Evolutionary conservation across 2,888 invertebrate species (phyloP).

Genomic region (Erpobdella octoculata): DNA sequence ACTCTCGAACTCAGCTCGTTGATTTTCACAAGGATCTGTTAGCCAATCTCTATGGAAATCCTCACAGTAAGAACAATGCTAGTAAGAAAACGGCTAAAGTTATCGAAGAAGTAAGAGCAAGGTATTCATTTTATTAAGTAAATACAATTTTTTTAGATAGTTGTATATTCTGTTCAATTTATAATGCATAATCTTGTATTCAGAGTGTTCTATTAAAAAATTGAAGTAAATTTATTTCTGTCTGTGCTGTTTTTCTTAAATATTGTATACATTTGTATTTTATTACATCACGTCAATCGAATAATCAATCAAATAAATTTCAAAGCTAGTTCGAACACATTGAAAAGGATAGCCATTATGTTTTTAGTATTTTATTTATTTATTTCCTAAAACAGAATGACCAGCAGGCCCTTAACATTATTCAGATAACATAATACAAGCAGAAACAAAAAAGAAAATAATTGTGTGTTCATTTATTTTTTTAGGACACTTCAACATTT

Average conservation of each 20-base stretch:
- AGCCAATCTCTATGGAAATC: conserved; percentile 75
- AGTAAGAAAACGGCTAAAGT: conserved; percentile 74
- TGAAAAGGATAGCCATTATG: no score
- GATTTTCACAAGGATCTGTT: conserved; percentile 62
- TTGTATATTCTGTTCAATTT: background rate
- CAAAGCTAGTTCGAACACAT: no score
- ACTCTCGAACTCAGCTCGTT: conserved; percentile 67
- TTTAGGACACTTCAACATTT: conserved; percentile 74
- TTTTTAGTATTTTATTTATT: no score
- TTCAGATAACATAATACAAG: no score
- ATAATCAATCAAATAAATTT: no score
- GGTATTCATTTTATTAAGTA: conserved; percentile 54
- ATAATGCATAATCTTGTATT: background rate
- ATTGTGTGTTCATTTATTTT: background rate
- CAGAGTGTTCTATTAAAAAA: background rate
- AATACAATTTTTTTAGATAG: background rate
- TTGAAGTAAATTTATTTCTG: no score
- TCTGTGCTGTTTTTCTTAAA: no score
- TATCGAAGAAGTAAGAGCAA: conserved; percentile 72
- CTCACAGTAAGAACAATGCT: conserved; percentile 68
- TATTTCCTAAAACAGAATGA: no score
- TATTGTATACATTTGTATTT: no score
- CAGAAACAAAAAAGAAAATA: no score
- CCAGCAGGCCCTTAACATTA: no score
- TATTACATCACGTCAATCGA: no score